These are phyloP conservation scores for Sebastes umbrosus DNA, from an alignment of 2,797 vertebrate species.

Conservation along the genomic window DNA sequence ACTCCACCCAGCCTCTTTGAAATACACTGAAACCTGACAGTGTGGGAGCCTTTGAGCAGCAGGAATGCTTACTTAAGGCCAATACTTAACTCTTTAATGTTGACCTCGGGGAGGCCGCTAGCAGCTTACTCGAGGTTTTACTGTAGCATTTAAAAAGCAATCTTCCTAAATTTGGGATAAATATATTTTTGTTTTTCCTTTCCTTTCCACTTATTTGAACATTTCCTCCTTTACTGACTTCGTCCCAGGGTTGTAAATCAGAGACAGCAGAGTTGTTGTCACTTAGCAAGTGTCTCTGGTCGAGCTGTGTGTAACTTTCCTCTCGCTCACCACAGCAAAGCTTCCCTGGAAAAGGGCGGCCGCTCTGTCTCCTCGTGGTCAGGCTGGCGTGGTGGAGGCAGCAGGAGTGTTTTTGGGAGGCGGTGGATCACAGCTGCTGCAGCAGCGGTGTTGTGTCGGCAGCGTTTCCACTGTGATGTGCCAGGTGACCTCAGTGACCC, in stretches of 20 bases:
- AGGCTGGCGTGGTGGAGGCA: constrained; percentile 21
- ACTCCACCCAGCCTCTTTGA: constrained; percentile 22
- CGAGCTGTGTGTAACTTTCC: constrained; percentile 18
- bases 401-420: constrained; percentile 25
- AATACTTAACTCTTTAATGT: constrained; percentile 1
- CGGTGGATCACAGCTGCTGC: constrained; percentile 45
- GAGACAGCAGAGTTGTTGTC: background rate
- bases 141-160: background rate
- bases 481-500: constrained; percentile 70
- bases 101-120: background rate
- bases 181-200: background rate
- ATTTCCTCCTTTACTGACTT: background rate
- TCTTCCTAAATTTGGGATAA: background rate
- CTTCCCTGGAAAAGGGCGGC: constrained; percentile 49
- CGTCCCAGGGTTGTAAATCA: background rate
- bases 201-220: background rate
- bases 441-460: constrained; percentile 57
- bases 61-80: constrained; percentile 5
- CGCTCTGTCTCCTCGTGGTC: constrained; percentile 43
- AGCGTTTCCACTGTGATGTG: constrained; percentile 66
- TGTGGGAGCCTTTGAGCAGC: background rate
- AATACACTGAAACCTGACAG: background rate
- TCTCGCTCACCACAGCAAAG: constrained; percentile 51
- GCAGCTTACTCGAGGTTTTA: background rate
- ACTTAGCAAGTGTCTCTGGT: constrained; percentile 9